Conservation (phyloP, 35 echinoderm and acorn worm genomes). For the Strongylocentrotus purpuratus region DNA sequence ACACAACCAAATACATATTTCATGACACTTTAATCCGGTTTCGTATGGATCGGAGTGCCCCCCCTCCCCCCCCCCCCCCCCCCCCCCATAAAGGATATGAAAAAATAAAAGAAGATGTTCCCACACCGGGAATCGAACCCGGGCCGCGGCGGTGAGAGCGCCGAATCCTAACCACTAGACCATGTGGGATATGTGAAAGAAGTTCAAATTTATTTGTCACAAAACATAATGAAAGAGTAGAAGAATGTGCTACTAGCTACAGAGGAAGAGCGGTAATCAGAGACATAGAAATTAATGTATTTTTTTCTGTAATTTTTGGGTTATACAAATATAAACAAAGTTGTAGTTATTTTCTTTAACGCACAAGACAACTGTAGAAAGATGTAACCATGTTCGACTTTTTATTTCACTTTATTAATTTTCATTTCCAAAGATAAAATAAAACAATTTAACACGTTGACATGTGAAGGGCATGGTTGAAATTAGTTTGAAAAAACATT, state of each 20-base stretch:
- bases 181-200: not conserved
- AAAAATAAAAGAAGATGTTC: not conserved
- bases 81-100: not conserved
- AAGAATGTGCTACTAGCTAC: not conserved
- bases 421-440: too few relatives aligned
- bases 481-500: too few relatives aligned
- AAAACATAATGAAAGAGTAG: not conserved
- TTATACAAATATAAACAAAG: not conserved
- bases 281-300: not conserved
- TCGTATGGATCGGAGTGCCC: too few relatives aligned
- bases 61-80: too few relatives aligned
- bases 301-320: not conserved
- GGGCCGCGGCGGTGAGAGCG: slow-evolving; percentile 43
- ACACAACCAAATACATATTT: too few relatives aligned
- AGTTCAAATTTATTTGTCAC: not conserved
- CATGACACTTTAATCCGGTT: too few relatives aligned
- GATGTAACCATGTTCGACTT: too few relatives aligned
- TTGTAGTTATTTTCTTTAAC: not conserved
- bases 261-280: not conserved
- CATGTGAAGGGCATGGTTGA: too few relatives aligned
- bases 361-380: too few relatives aligned
- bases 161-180: slow-evolving; percentile 52
- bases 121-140: slow-evolving; percentile 58
- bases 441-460: too few relatives aligned
- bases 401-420: too few relatives aligned